A percentile compares a stretch with the other conserved stretches of the same genome.
These are phyloP conservation scores for Chaetoderma sp. DNA, from an alignment of 2,888 invertebrate genomes.

Conservation along the genomic window DNA sequence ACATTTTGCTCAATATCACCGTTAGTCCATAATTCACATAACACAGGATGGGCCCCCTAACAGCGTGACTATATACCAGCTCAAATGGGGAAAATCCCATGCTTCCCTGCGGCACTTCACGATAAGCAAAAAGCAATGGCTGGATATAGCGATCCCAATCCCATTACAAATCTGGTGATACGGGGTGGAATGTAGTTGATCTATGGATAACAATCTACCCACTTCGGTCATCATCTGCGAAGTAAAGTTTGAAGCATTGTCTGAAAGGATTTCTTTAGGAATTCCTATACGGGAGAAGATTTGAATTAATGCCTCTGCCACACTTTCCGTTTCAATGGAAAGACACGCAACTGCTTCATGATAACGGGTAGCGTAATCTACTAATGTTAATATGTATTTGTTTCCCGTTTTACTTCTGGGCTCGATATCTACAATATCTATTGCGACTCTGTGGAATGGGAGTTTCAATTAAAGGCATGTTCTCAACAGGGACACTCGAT, in stretches of 20 bases:
- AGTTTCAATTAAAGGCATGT: constrained; percentile 32
- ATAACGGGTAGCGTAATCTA: constrained; percentile 36
- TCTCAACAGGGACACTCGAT: constrained; percentile 21
- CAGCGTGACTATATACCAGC: too few relatives aligned
- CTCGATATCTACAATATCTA: constrained; percentile 40
- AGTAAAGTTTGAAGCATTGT: constrained; percentile 37
- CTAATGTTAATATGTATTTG: constrained; percentile 31
- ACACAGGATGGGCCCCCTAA: too few relatives aligned
- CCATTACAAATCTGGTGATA: too few relatives aligned
- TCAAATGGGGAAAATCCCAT: too few relatives aligned
- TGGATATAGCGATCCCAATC: too few relatives aligned
- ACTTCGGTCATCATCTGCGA: constrained; percentile 31
- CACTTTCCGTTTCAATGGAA: constrained; percentile 26
- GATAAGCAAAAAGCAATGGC: too few relatives aligned
- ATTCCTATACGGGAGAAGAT: constrained; percentile 29
- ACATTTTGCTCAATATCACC: too few relatives aligned
- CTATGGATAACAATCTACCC: too few relatives aligned
- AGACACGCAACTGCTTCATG: constrained; percentile 24
- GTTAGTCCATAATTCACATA: too few relatives aligned
- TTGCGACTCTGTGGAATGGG: constrained; percentile 35
- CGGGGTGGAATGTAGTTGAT: too few relatives aligned
- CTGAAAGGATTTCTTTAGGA: constrained; percentile 33
- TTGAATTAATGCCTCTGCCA: constrained; percentile 36
- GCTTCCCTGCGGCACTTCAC: too few relatives aligned
- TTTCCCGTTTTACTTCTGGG: constrained; percentile 29